These are phyloP conservation scores for Leucania comma DNA, from an alignment of 2,888 invertebrate species.

Conservation along the genomic window DNA sequence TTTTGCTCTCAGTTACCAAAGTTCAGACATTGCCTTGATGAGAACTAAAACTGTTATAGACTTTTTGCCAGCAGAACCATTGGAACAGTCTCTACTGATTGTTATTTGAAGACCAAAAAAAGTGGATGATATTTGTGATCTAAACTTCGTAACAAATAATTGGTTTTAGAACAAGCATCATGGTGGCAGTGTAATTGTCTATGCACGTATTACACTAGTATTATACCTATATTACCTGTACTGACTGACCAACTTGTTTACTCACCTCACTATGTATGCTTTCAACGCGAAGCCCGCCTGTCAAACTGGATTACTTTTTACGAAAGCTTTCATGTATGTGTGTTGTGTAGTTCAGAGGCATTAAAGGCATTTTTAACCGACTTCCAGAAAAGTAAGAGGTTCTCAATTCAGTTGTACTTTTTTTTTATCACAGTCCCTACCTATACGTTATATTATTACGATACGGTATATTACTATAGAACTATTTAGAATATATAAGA, in stretches of 20 bases:
- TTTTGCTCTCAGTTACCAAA: conserved; percentile 22
- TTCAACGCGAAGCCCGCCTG: conserved; percentile 19
- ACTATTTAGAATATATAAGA: too few species aligned
- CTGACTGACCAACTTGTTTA: conserved; percentile 28
- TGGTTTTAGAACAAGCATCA: background rate
- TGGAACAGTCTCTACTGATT: too few species aligned
- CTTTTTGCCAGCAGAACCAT: background rate
- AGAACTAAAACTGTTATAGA: conserved; percentile 14
- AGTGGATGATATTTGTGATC: background rate
- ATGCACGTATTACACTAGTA: conserved; percentile 1
- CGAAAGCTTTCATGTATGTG: conserved; percentile 13
- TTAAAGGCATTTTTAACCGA: conserved; percentile 29
- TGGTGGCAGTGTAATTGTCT: conserved; percentile 10
- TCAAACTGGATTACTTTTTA: conserved; percentile 25
- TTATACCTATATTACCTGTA: background rate
- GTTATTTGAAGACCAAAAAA: conserved; percentile 1
- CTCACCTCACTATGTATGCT: conserved; percentile 24
- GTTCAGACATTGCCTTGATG: conserved; percentile 11
- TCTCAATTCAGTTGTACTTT: too few species aligned
- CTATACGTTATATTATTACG: too few species aligned
- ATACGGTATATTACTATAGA: too few species aligned
- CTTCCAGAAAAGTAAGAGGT: too few species aligned
- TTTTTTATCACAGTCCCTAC: too few species aligned
- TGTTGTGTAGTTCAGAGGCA: conserved; percentile 23
- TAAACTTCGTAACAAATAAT: background rate